Evolutionary conservation across 2,888 invertebrate species (phyloP), one percentile per base, ranked within the genome.

Genomic region (Drosophila picticornis): DNA sequence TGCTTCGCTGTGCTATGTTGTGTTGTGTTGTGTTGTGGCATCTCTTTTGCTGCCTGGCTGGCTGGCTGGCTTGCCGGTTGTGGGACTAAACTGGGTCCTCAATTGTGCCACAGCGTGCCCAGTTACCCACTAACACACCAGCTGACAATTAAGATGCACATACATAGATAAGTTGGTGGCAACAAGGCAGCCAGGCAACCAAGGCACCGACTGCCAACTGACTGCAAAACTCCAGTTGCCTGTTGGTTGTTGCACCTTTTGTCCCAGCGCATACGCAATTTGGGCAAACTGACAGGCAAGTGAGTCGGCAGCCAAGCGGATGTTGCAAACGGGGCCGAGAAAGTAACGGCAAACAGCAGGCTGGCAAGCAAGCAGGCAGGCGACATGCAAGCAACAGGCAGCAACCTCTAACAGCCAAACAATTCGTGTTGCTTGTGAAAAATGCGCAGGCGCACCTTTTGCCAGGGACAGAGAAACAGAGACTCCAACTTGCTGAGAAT

Each of bases 101-200:
- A 69, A 64, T 66, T 77, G 79, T 84, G 90, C 52, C 76, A 80
- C 70, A 75, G 57, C 53, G 77, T 81, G 79, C 88, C 90, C 85
- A 88, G 85, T 85, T 85, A 90, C 85, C 85, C 76, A 85, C 72
- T 88, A 85, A 90, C 88, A 87, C 80, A 77, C 64, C 88, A 83
- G 81, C 88, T 87, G 87, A 87, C 87, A 87, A 87, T 87, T 87
- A 87, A 87, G 87, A 87, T 87, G 90, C 87, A 87, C 87, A 87
- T 90, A 90, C 89, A 86, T 78, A 90, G 87, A 87, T 87, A 83
- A 73, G 56, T 56, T 25, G 9, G 13, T 22, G 56, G 65, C 56
- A 52, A 51, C 46, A 29, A 36, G 50, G 50, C 63, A 56, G 13
- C 34, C 13, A 34, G 19, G 19, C 36, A 36, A 36, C 38, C 27